phyloP scores from a whole-genome alignment of 1,140 invertebrate species.

The Oryctes rhinoceros region DNA sequence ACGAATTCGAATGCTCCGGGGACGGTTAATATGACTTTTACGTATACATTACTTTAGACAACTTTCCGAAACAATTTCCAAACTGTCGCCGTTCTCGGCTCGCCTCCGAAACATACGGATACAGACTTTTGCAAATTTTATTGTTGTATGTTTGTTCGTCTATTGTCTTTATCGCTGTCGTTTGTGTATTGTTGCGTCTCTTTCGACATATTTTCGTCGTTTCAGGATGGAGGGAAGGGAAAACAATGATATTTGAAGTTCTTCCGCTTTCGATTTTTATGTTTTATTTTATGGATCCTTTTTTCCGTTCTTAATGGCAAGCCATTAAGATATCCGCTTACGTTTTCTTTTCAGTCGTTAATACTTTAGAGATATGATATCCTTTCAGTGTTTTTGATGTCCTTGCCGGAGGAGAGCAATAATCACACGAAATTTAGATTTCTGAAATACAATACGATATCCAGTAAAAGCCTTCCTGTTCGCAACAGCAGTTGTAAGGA shows the following conservation, averaged over 20 bases:
- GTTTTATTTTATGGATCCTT: slow-evolving; percentile 18
- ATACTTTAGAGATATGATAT: slow-evolving; percentile 21
- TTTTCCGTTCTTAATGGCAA: slow-evolving; percentile 23
- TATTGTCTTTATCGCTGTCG: slow-evolving; percentile 23
- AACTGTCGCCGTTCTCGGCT: slow-evolving; percentile 8
- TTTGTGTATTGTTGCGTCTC: slow-evolving; percentile 20
- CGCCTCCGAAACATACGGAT: slow-evolving; percentile 12
- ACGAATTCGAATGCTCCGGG: slow-evolving; percentile 18
- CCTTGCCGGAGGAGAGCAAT: too few species aligned
- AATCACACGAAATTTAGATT: neutral
- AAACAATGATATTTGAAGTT: slow-evolving; percentile 12
- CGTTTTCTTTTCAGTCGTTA: slow-evolving; percentile 15
- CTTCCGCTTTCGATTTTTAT: slow-evolving; percentile 3
- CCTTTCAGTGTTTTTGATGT: neutral
- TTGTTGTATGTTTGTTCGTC: slow-evolving; percentile 13
- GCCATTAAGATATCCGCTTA: slow-evolving; percentile 36
- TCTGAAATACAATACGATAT: neutral
- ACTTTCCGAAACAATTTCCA: slow-evolving; percentile 25
- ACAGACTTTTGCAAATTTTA: slow-evolving; percentile 23
- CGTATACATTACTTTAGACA: slow-evolving; percentile 31
- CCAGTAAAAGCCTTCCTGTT: neutral
- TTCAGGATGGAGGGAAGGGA: neutral
- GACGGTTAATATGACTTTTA: slow-evolving; percentile 25
- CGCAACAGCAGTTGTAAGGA: too few species aligned
- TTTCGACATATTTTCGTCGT: slow-evolving; percentile 15